These are phyloP conservation scores for Fregata magnificens DNA, from an alignment of 2,113 vertebrate genomes.

Conservation along the genomic window DNA sequence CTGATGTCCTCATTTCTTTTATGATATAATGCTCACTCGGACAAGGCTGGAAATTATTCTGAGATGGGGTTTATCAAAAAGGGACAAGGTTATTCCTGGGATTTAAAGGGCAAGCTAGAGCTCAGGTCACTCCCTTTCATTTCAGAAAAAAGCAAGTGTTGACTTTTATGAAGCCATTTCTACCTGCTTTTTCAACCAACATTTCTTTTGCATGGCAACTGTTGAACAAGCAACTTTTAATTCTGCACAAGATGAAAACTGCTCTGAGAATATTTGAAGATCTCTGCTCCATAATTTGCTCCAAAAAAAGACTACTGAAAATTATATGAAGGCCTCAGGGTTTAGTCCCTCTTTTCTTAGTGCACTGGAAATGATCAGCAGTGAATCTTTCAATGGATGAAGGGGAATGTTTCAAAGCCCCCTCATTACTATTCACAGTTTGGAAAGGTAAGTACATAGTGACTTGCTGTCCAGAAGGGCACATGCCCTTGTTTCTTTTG, in stretches of 20 bases:
- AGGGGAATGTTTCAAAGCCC: neutral
- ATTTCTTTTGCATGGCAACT: neutral
- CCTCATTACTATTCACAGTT: neutral
- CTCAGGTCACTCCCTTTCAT: neutral
- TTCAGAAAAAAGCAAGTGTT: neutral
- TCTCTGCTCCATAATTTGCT: neutral
- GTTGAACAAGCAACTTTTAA: neutral
- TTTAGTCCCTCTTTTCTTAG: neutral
- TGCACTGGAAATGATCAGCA: neutral
- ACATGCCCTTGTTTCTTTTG: neutral
- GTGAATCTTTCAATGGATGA: neutral
- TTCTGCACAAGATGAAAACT: neutral
- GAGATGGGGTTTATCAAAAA: neutral
- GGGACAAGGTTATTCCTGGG: neutral
- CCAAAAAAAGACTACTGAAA: neutral
- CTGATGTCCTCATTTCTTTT: neutral
- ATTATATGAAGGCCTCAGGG: neutral
- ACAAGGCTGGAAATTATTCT: neutral
- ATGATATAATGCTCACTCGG: accelerated
- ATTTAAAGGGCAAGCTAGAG: neutral
- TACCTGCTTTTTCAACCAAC: neutral
- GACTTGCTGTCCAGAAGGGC: neutral
- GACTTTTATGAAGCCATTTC: neutral
- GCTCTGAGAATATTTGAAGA: neutral
- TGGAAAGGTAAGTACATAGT: neutral